phyloP scores from a whole-genome alignment of 2,888 invertebrate genomes.

The Miltochrista miniata region DNA sequence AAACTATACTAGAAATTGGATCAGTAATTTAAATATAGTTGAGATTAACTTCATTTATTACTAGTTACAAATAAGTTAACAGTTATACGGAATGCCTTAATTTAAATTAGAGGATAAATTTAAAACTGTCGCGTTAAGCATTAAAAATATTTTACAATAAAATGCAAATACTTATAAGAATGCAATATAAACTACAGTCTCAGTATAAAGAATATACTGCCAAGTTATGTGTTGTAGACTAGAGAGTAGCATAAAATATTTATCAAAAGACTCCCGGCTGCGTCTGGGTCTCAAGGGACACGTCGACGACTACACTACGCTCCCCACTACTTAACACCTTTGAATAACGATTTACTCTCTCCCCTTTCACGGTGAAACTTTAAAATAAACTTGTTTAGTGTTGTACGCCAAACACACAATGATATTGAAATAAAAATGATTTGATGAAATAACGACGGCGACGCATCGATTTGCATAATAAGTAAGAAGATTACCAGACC shows the following conservation, averaged over 20 bases:
- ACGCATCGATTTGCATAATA: too few species aligned
- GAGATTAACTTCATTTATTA: too few species aligned
- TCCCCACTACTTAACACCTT: slow-evolving; percentile 68
- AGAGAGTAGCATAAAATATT: slow-evolving; percentile 77
- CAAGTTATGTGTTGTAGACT: slow-evolving; percentile 62
- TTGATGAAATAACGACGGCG: too few species aligned
- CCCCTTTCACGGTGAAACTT: slow-evolving; percentile 38
- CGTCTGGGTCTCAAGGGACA: slow-evolving; percentile 56
- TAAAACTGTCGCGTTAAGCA: not conserved
- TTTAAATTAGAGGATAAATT: too few species aligned
- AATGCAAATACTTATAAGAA: slow-evolving; percentile 46
- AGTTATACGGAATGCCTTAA: too few species aligned
- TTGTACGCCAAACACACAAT: too few species aligned
- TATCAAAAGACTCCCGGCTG: slow-evolving; percentile 77
- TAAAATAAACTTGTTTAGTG: not conserved
- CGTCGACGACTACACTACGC: slow-evolving; percentile 46
- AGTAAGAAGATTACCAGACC: too few species aligned
- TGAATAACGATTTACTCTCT: slow-evolving; percentile 53
- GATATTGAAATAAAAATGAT: too few species aligned
- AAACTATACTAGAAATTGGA: too few species aligned
- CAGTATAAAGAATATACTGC: slow-evolving; percentile 59
- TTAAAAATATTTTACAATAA: slow-evolving; percentile 58
- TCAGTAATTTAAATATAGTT: too few species aligned
- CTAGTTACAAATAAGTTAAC: too few species aligned
- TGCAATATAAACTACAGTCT: slow-evolving; percentile 59